A percentile compares a stretch with the other conserved stretches of the same genome.
Evolutionary conservation across 1,140 invertebrate species (phyloP).

Genomic region (Calliopsis andreniformis): DNA sequence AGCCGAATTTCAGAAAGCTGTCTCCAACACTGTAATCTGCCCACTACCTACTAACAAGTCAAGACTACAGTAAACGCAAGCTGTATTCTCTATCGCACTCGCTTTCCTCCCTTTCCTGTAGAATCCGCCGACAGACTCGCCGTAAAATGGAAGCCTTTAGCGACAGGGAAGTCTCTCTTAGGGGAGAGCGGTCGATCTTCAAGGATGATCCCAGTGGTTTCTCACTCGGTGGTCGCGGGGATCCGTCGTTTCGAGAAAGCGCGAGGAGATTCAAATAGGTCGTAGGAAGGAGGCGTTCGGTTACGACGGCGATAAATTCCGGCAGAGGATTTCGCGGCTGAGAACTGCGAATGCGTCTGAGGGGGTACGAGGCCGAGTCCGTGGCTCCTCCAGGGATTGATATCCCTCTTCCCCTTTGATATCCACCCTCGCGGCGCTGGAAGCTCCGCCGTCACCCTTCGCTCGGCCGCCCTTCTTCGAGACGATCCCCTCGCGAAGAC

Average conservation of each 20-base stretch:
- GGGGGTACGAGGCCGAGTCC: constrained; percentile 38
- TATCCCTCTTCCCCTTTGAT: constrained; percentile 79
- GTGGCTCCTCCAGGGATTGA: constrained; percentile 73
- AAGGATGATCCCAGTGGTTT: constrained; percentile 41
- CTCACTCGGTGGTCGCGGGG: constrained; percentile 24
- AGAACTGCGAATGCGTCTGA: constrained; percentile 74
- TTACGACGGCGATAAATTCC: constrained; percentile 80
- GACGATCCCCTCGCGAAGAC: constrained; percentile 59
- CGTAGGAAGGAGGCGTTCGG: constrained; percentile 67
- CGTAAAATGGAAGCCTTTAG: neutral
- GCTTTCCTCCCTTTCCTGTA: neutral
- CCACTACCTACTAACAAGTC: too few relatives aligned
- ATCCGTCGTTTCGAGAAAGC: constrained; percentile 42
- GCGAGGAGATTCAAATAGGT: constrained; percentile 26
- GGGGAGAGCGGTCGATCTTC: constrained; percentile 2
- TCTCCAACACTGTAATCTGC: too few relatives aligned
- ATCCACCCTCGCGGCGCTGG: constrained; percentile 63
- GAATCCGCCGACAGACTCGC: neutral
- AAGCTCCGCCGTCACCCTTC: constrained; percentile 49
- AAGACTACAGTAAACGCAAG: too few relatives aligned
- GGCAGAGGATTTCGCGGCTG: constrained; percentile 78
- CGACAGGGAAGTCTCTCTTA: neutral
- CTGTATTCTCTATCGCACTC: neutral
- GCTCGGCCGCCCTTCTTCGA: constrained; percentile 18
- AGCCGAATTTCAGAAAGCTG: too few relatives aligned